Percentiles rank a stretch among this genome's conserved stretches.
phyloP scores from a whole-genome alignment of 2,113 vertebrate species.

The Apteryx owenii region DNA sequence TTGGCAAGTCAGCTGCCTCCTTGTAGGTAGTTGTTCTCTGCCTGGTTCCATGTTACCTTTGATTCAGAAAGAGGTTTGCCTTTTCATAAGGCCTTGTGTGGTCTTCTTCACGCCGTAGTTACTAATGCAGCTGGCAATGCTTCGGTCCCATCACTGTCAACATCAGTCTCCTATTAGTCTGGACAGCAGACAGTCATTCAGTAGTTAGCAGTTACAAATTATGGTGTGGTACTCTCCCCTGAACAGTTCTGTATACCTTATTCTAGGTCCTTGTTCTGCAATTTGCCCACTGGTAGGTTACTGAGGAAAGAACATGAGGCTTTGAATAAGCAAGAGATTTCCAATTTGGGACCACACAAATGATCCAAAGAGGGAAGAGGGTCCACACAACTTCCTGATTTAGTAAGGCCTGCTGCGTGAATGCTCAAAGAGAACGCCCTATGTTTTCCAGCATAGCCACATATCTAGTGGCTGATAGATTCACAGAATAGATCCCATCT shows the following conservation, averaged over 20 bases:
- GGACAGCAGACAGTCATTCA: no score
- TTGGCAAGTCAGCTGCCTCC: neutral
- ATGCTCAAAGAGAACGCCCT: neutral
- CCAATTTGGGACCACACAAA: neutral
- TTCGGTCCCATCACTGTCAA: neutral
- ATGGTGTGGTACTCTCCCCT: neutral
- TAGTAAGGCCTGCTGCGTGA: neutral
- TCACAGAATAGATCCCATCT: neutral
- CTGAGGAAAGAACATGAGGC: neutral
- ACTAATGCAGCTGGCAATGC: neutral
- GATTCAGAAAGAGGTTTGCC: neutral
- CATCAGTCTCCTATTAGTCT: neutral
- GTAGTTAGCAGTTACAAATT: neutral
- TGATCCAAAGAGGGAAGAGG: neutral
- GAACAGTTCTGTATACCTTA: neutral
- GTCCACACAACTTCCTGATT: neutral
- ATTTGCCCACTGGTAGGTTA: neutral
- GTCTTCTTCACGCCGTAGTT: neutral
- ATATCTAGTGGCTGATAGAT: neutral
- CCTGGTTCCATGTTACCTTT: neutral
- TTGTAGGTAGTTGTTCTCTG: neutral
- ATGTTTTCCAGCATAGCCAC: neutral
- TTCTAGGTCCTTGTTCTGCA: neutral
- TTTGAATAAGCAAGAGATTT: neutral
- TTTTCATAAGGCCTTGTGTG: no score